These are phyloP conservation scores for Gandaritis pyraliata DNA, from an alignment of 2,888 invertebrate genomes.

Conservation along the genomic window DNA sequence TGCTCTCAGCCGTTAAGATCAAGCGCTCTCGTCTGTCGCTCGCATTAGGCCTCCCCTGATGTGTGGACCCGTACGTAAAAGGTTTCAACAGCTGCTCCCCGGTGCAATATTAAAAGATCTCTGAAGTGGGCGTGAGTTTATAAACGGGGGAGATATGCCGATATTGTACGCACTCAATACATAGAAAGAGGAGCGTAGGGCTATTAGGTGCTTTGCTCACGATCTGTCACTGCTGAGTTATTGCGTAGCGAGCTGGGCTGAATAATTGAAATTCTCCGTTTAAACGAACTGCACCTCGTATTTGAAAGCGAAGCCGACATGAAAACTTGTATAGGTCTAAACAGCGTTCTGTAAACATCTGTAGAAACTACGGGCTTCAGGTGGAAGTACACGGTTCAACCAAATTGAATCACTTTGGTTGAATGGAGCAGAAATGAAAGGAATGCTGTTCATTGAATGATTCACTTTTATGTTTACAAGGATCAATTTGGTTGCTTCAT, in stretches of 20 bases:
- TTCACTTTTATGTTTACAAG: no score
- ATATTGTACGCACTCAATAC: constrained; percentile 43
- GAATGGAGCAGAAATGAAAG: no score
- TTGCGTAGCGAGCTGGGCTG: constrained; percentile 38
- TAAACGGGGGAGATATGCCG: constrained; percentile 50
- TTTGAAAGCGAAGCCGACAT: constrained; percentile 8
- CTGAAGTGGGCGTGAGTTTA: constrained; percentile 64
- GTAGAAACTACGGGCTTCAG: constrained; percentile 10
- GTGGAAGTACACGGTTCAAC: no score
- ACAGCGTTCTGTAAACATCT: background rate
- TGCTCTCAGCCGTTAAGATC: constrained; percentile 56
- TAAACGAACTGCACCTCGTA: constrained; percentile 17
- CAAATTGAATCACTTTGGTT: no score
- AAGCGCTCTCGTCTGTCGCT: constrained; percentile 59
- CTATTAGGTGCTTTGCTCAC: constrained; percentile 48
- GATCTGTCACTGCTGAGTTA: constrained; percentile 45
- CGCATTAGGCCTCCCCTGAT: constrained; percentile 59
- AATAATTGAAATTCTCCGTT: constrained; percentile 32
- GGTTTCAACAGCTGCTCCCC: constrained; percentile 76
- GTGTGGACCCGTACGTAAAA: constrained; percentile 59
- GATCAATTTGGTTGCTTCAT: no score
- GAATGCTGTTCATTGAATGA: no score
- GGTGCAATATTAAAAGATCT: constrained; percentile 73
- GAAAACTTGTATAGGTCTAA: constrained; percentile 1
- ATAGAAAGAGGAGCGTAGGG: constrained; percentile 28